phyloP scores from a whole-genome alignment of 2,797 vertebrate genomes.

The Tokudaia tokunoshimensis region DNA sequence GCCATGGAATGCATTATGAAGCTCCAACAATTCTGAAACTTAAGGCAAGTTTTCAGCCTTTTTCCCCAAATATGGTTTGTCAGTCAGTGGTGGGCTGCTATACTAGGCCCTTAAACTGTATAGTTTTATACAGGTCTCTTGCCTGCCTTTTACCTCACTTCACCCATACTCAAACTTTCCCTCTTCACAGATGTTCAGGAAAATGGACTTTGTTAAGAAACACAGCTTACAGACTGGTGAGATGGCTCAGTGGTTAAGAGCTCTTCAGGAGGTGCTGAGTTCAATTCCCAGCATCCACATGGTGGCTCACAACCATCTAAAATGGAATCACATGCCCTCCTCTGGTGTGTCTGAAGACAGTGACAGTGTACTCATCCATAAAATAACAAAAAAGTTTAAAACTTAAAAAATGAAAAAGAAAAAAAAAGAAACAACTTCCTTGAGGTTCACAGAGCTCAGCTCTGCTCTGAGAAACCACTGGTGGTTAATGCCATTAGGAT shows the following conservation, averaged over 20 bases:
- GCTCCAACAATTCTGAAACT: neutral
- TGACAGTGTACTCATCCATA: too few species aligned
- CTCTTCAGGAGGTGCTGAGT: too few species aligned
- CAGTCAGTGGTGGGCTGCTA: neutral
- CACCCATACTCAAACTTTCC: neutral
- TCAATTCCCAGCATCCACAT: too few species aligned
- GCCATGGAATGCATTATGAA: neutral
- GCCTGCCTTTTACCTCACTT: conserved; percentile 47
- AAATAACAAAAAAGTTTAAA: too few species aligned
- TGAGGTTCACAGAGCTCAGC: neutral
- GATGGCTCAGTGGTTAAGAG: too few species aligned
- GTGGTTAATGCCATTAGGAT: neutral
- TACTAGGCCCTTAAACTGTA: neutral
- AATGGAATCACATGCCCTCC: too few species aligned
- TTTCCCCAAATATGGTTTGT: too few species aligned
- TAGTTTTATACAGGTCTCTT: conserved; percentile 53
- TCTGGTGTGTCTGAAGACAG: too few species aligned
- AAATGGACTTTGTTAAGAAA: conserved; percentile 50
- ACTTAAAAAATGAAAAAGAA: too few species aligned
- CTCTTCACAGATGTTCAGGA: conserved; percentile 27
- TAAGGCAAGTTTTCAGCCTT: neutral
- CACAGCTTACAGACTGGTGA: neutral
- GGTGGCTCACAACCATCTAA: too few species aligned
- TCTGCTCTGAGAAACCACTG: neutral
- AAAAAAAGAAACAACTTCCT: neutral